A percentile compares a stretch with the other conserved stretches of the same genome.
These are phyloP conservation scores for Lissonota sp. DNA, from an alignment of 2,888 invertebrate genomes.

Conservation along the genomic window DNA sequence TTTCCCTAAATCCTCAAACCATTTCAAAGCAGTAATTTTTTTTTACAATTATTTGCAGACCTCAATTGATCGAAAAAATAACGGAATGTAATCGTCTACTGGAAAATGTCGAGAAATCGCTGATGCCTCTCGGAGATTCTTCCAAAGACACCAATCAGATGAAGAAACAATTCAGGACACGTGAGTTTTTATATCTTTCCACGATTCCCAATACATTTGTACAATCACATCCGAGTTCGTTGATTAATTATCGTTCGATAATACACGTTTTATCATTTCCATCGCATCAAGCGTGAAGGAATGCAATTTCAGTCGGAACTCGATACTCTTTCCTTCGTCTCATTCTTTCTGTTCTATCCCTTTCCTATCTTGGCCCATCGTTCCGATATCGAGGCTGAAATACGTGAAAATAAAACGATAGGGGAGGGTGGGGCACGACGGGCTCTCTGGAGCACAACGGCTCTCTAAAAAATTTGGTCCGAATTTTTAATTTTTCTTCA, in stretches of 20 bases:
- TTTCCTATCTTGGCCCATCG: not conserved
- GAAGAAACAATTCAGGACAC: slow-evolving; percentile 57
- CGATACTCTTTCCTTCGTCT: not conserved
- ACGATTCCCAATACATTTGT: too few species aligned
- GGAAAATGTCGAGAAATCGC: slow-evolving; percentile 46
- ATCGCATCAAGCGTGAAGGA: not conserved
- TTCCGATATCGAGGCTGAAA: too few species aligned
- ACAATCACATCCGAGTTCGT: too few species aligned
- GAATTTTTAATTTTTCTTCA: too few species aligned
- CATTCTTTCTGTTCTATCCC: not conserved
- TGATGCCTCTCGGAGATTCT: slow-evolving; percentile 11
- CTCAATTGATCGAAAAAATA: slow-evolving; percentile 52
- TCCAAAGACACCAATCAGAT: slow-evolving; percentile 54
- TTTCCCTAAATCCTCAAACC: not conserved
- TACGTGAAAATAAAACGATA: too few species aligned
- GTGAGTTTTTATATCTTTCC: slow-evolving; percentile 41
- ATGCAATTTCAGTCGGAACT: not conserved
- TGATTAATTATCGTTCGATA: not conserved
- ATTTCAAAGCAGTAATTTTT: not conserved
- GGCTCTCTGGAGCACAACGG: too few species aligned
- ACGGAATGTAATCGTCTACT: slow-evolving; percentile 56
- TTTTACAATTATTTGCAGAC: slow-evolving; percentile 35
- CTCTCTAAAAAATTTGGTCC: too few species aligned
- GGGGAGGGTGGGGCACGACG: too few species aligned
- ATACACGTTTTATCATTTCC: not conserved